Base-by-base conservation (phyloP, 2,888 invertebrate genomes). In the Tenthredo notha region DNA sequence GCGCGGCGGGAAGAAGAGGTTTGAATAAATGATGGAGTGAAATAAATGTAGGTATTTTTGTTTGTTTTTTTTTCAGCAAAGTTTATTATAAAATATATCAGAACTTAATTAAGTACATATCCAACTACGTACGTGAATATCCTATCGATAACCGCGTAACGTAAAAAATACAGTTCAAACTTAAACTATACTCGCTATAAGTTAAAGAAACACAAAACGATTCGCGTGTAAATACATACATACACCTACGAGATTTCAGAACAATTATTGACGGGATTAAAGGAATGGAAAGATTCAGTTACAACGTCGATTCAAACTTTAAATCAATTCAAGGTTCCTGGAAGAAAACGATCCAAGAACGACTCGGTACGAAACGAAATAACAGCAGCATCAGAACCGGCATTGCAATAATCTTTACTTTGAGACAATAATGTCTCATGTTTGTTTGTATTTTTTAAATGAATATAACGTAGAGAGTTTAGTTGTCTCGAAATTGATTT, bases 31-130 rank as follows among this genome's bases (percentile, higher is more conserved):
- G 4, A 47, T 29, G 29, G 18, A 74, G 18, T 33, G 67, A 18
- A 18, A 29, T 7, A 15, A 12, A 33, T 15, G 1, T 33, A 4
- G 5, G 33, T 33, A 37, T 10, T 10, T 33, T 9, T 7, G n/a
- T 74, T 21, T 33, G 21, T 21, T 21, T 84, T 54, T 86, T 87
- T 89, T 89, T 86, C 87, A 87, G 87, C 87, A 91, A 91, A 90
- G 88, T 92, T 92, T 92, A 92, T 92, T 92, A 92, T 92, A 92
- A 92, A 92, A 92, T 92, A 92, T 92, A 91, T 91, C 90, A 92
- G 89, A 92, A 89, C 90, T 90, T 92, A 91, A 87, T 92, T 92
- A 92, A 92, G 92, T 92, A 92, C 92, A 92, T 90, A 90, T 89
- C 87, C 90, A 92, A 91, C 90, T 92, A 92, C 90, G 87, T 91